A percentile compares a stretch with the other conserved stretches of the same genome.
phyloP scores from a whole-genome alignment of 92 coral and sea anemone genomes.

The Porites cylindrica region DNA sequence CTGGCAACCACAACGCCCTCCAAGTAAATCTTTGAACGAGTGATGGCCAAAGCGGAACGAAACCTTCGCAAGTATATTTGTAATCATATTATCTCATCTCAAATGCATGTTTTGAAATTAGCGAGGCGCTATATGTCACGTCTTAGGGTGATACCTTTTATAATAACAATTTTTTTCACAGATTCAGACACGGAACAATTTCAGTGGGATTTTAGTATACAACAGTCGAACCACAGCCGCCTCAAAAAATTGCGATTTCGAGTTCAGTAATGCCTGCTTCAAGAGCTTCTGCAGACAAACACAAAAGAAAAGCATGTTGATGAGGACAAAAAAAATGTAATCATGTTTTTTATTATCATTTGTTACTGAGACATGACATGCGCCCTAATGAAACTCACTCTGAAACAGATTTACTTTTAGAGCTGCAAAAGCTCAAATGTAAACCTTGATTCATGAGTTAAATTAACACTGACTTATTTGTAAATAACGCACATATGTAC shows the following conservation, averaged over 20 bases:
- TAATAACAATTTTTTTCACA: background rate
- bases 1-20: constrained; percentile 1
- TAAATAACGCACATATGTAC: constrained; percentile 29
- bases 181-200: background rate
- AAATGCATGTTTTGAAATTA: constrained; percentile 39
- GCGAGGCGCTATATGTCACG: background rate
- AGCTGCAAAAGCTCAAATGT: background rate
- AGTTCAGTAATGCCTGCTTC: background rate
- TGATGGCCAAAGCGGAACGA: background rate
- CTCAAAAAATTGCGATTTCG: background rate
- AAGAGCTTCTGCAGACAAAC: background rate
- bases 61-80: constrained; percentile 2
- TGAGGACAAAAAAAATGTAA: background rate
- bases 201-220: background rate
- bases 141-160: background rate
- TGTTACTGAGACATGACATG: background rate
- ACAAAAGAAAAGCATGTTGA: no score
- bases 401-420: background rate
- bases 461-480: background rate
- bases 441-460: background rate
- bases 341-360: background rate
- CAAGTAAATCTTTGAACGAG: background rate
- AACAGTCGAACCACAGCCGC: background rate
- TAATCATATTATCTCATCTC: constrained; percentile 11
- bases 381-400: background rate